phyloP scores from a whole-genome alignment of 2,113 vertebrate species.

The Nipponia nippon region DNA sequence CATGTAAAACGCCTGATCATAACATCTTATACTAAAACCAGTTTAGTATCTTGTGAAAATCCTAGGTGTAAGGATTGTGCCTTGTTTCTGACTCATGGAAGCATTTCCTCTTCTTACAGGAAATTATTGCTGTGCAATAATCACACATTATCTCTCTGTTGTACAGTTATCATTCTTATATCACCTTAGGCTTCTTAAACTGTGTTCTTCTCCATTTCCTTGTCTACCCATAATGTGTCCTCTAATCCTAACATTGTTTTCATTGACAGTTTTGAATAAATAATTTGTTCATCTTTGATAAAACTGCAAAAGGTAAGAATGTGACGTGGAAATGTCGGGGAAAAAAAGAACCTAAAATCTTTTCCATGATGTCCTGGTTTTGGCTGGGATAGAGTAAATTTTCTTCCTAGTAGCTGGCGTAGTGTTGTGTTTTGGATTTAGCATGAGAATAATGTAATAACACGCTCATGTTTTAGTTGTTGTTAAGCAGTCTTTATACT shows the following conservation, averaged over 20 bases:
- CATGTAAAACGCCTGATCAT: not conserved
- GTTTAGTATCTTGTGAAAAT: not conserved
- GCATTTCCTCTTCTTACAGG: not conserved
- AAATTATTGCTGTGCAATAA: not conserved
- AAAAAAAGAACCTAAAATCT: not conserved
- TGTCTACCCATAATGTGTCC: not conserved
- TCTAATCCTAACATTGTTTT: not conserved
- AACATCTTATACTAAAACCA: not conserved
- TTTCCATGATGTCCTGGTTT: not conserved
- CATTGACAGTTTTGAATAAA: not conserved
- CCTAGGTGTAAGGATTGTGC: rapidly evolving
- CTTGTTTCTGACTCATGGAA: not conserved
- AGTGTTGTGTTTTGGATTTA: too few species aligned
- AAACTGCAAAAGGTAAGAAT: not conserved
- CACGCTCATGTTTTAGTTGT: too few species aligned
- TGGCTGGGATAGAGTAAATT: too few species aligned
- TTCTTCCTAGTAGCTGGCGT: too few species aligned
- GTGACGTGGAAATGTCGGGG: not conserved
- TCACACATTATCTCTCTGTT: not conserved
- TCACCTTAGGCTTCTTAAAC: not conserved
- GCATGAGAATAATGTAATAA: too few species aligned
- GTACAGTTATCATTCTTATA: not conserved
- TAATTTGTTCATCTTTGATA: not conserved
- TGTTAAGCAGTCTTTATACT: too few species aligned
- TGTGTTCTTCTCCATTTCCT: not conserved